phyloP scores from a whole-genome alignment of 2,888 invertebrate species.

The Netelia virgata region DNA sequence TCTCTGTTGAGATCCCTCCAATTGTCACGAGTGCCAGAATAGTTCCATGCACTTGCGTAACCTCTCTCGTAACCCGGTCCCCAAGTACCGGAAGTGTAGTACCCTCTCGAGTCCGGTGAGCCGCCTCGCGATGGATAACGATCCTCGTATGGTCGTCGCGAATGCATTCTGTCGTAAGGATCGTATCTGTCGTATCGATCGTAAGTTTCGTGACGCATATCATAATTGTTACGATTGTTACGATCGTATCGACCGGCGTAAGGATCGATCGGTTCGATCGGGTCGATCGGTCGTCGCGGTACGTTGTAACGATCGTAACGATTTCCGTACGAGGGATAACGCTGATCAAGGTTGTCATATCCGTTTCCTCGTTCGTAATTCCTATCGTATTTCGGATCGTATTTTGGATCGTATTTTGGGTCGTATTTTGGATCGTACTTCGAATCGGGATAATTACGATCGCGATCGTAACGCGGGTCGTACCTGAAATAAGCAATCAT shows the following conservation, averaged over 20 bases:
- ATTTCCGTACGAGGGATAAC: conserved; percentile 73
- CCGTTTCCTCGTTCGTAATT: conserved; percentile 80
- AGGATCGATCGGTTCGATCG: conserved; percentile 70
- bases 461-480: conserved; percentile 73
- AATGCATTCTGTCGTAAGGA: conserved; percentile 73
- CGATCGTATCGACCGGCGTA: conserved; percentile 76
- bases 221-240: conserved; percentile 73
- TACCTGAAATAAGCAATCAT: conserved; percentile 69
- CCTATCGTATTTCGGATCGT: conserved; percentile 56
- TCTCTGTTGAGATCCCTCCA: conserved; percentile 78
- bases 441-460: conserved; percentile 75
- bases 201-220: conserved; percentile 72
- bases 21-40: conserved; percentile 75
- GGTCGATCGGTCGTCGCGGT: conserved; percentile 68
- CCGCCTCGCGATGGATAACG: conserved; percentile 69
- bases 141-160: conserved; percentile 74
- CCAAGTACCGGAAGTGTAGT: conserved; percentile 74
- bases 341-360: conserved; percentile 78
- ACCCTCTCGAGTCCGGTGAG: conserved; percentile 75
- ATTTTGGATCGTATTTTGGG: conserved; percentile 70
- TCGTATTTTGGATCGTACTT: conserved; percentile 70
- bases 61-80: conserved; percentile 77
- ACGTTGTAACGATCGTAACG: conserved; percentile 75
- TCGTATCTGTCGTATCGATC: conserved; percentile 77
- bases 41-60: conserved; percentile 80